Base-by-base conservation (phyloP, 1,140 invertebrate genomes). In the Stegodyphus mimosarum region DNA sequence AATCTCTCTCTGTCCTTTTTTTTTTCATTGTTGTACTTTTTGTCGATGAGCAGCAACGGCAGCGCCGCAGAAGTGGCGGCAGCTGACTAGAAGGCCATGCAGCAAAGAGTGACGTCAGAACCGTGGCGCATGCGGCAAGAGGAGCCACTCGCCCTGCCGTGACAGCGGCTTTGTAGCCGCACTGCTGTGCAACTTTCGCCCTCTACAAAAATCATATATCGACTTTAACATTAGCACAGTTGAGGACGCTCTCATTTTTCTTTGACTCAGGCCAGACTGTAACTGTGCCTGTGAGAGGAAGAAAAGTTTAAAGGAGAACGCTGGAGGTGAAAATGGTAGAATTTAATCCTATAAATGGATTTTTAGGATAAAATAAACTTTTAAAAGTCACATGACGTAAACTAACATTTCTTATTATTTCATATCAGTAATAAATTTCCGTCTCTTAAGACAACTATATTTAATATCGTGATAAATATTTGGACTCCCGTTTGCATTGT, bases 201-300 rank as follows among this genome's bases (percentile, higher is more conserved):
- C 69, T 71, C 49, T 71, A 10, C 69, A 71, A 71, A 71, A 71
- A 71, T 71, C 69, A 71, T 18, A 49, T 71, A 71, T 71, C 69
- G 69, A 71, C 69, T 71, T 71, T 71, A 71, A 71, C 69, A 71
- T 71, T 71, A 71, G 69, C 69, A 71, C 69, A 49, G 33, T 60
- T 71, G 66, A 18, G 66, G 66, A 69, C 33, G 49, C 69, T 71
- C 33, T 71, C 69, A n/a, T 71, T 71, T 11, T 17, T 18, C 66
- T 5, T 18, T 60, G 55, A 11, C 55, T 15, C 15, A 9, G 55
- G 55, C 55, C 55, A 9, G 55, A 15, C 9, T 11, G 55, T 9
- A 60, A 60, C 15, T 60, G 55, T 60, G 33, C 33, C 33, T 33
- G 33, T 3, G 3, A 33, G 33, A 33, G 33, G 33, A 33, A 33